Base-by-base conservation (phyloP, 2,888 invertebrate genomes). In the Empis stercorea region DNA sequence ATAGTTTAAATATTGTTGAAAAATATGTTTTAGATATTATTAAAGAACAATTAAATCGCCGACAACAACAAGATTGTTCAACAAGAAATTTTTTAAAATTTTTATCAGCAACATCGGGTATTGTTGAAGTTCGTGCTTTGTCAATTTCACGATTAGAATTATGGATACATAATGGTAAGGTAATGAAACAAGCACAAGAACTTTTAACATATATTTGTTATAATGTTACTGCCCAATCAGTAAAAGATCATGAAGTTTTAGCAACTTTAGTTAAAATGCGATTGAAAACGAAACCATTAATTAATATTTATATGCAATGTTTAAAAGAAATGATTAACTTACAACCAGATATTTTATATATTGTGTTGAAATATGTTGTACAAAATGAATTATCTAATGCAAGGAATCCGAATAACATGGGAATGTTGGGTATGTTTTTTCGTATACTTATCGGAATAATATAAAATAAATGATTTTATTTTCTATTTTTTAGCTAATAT, bases 111-210 rank as follows among this genome's bases (percentile, higher is more conserved):
- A 82, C 92, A 0, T 84, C 87, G 54, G 95, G 96, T 0, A 79
- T 93, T 49, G 80, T 81, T 1, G 93, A 94, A 71, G 80, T 81
- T 17, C 63, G 66, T 10, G 61, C 62, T 3, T 51, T 67, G 10
- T 65, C 64, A 4, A 63, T 66, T 14, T 57, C 65, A 4, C 80
- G 87, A 1, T 73, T 96, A 16, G 96, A 96, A 65, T 79, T 85
- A 57, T 96, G 95, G 95, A 74, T 96, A 48, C 93, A 94, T 65
- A 95, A 95, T 64, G 93, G 94, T 51, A 97, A 96, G 75, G 71
- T 94, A 46, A 87, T 88, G 74, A 82, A 89, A 58, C 81, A 86
- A 17, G 93, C 93, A 0, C 93, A 94, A 65, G 96, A 96, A 68
- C 68, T 97, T 46, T 71, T 97, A 23, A 84, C 93, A 46, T 84